Conservation (phyloP, 2,113 vertebrate species). For the Chionomys nivalis region DNA sequence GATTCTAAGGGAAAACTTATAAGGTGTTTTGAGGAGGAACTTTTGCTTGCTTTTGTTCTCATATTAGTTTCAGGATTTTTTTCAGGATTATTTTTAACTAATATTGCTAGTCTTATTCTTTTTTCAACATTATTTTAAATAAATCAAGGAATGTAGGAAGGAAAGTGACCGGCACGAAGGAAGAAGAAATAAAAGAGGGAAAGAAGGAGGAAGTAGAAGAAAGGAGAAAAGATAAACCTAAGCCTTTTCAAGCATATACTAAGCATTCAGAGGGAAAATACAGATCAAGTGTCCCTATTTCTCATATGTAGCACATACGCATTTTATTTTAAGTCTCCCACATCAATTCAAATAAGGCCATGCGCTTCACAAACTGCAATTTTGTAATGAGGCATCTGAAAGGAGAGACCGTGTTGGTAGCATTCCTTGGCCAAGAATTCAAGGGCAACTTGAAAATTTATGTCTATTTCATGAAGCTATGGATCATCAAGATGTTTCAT, state of each 20-base stretch:
- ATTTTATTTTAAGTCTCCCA: constrained; percentile 70
- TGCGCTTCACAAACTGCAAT: constrained; percentile 64
- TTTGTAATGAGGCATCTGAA: constrained; percentile 69
- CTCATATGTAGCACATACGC: neutral
- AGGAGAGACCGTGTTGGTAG: constrained; percentile 62
- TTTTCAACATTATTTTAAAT: neutral
- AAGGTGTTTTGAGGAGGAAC: neutral
- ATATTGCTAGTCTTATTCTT: neutral
- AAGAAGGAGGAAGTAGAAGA: neutral
- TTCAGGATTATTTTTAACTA: constrained; percentile 46
- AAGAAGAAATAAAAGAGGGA: neutral
- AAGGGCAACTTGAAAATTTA: constrained; percentile 75
- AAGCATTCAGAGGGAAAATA: constrained; percentile 77
- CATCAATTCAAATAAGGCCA: constrained; percentile 76
- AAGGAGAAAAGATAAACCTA: neutral
- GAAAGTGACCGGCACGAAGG: rapidly evolving
- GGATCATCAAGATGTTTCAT: constrained; percentile 78
- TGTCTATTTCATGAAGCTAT: constrained; percentile 72
- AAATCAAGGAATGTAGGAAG: neutral
- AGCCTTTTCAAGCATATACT: constrained; percentile 29
- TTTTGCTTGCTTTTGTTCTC: constrained; percentile 61
- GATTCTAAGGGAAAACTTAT: constrained; percentile 49
- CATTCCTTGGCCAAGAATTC: constrained; percentile 75
- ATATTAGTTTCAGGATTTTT: neutral
- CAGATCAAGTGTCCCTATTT: constrained; percentile 75